phyloP scores from a whole-genome alignment of 64 coral and sea anemone genomes.

The Stylophora pistillata region DNA sequence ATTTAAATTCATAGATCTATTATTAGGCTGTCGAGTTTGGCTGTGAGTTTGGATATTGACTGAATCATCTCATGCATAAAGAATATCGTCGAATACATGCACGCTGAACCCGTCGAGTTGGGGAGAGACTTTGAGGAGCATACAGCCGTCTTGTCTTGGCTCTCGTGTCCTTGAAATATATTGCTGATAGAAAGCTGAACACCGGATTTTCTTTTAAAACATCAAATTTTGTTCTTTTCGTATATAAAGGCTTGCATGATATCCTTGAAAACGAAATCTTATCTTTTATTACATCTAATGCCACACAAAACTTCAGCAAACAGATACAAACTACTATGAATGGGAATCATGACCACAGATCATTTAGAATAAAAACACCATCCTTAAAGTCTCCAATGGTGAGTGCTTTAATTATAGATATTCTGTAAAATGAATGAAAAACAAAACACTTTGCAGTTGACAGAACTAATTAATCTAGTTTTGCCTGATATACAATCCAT shows the following conservation, averaged over 20 bases:
- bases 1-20: constrained; percentile 31
- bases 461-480: neutral
- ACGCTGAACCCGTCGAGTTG: neutral
- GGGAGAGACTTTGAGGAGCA: neutral
- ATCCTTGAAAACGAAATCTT: neutral
- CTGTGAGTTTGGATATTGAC: constrained; percentile 35
- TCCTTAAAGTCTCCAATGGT: neutral
- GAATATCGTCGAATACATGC: constrained; percentile 17
- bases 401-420: neutral
- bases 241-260: neutral
- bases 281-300: neutral
- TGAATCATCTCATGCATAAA: constrained; percentile 43
- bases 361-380: neutral
- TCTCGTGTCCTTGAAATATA: too few relatives aligned
- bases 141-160: too few relatives aligned
- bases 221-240: neutral
- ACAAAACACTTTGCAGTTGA: neutral
- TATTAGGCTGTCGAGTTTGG: constrained; percentile 20
- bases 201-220: neutral
- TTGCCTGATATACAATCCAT: neutral
- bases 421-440: neutral
- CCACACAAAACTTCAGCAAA: constrained; percentile 22
- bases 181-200: too few relatives aligned
- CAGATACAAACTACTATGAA: neutral
- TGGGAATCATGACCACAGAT: neutral